Evolutionary conservation across 2,797 vertebrate genomes (phyloP).

Genomic region (Ctenopoma kingsleyae): DNA sequence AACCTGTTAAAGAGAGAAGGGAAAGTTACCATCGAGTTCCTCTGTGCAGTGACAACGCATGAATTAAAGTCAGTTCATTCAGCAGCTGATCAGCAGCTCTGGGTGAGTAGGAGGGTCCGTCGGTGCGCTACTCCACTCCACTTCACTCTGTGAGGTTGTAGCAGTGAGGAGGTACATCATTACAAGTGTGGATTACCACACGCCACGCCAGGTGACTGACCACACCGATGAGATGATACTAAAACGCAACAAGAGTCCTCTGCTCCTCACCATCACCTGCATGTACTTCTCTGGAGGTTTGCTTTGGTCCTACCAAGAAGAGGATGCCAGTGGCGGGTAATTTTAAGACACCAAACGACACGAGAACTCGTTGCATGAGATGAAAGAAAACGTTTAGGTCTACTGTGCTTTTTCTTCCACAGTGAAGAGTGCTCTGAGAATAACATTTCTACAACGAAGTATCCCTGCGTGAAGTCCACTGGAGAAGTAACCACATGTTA

Average conservation of each 20-base stretch:
- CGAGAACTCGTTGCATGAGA: not conserved
- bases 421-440: conserved; percentile 93
- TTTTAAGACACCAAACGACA: not conserved
- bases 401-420: conserved; percentile 21
- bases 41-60: not conserved
- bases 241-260: conserved; percentile 57
- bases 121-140: not conserved
- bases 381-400: not conserved
- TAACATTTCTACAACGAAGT: conserved; percentile 91
- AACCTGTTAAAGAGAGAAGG: not conserved
- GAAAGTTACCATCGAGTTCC: not conserved
- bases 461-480: conserved; percentile 91
- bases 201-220: conserved; percentile 47
- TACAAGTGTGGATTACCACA: conserved; percentile 43
- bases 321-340: conserved; percentile 90
- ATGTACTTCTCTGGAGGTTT: conserved; percentile 82
- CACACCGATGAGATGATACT: conserved; percentile 75
- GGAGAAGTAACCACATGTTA: conserved; percentile 94
- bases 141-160: conserved; percentile 10
- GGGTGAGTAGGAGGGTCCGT: conserved; percentile 65
- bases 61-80: conserved; percentile 2
- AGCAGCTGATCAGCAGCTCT: not conserved
- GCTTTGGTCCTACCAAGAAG: conserved; percentile 91
- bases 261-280: conserved; percentile 77
- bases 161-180: conserved; percentile 37